These are phyloP conservation scores for Peromyscus aztecus DNA, from an alignment of 2,797 vertebrate genomes.

Conservation along the genomic window DNA sequence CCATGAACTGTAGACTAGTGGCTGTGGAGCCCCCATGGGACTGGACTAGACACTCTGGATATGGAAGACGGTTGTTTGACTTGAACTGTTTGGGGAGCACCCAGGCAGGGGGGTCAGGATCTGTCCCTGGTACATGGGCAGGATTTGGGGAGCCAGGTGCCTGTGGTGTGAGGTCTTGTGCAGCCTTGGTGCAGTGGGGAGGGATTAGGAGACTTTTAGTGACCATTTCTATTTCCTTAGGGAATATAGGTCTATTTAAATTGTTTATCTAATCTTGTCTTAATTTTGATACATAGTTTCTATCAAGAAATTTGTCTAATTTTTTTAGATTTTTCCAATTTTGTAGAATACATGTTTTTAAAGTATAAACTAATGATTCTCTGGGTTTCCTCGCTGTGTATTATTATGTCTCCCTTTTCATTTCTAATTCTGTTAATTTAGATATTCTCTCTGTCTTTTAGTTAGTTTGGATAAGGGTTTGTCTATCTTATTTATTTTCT, in stretches of 20 bases:
- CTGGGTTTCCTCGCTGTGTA: background rate
- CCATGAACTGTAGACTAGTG: too few species aligned
- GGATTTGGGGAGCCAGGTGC: too few species aligned
- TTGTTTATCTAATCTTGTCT: background rate
- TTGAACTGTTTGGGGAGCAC: too few species aligned
- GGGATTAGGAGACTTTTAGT: background rate
- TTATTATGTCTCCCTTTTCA: background rate
- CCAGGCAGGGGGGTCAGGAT: too few species aligned
- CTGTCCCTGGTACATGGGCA: too few species aligned
- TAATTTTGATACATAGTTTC: background rate
- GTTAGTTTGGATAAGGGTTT: background rate
- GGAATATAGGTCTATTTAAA: background rate
- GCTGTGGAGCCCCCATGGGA: too few species aligned
- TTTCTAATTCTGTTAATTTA: background rate
- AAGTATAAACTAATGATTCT: background rate
- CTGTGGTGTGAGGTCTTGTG: too few species aligned
- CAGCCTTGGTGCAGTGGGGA: too few species aligned
- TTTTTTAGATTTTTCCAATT: background rate
- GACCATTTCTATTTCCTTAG: background rate
- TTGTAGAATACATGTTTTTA: background rate
- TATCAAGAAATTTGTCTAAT: background rate
- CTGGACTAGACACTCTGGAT: too few species aligned
- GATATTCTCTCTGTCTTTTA: too few species aligned
- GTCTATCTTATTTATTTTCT: background rate
- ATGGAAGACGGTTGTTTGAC: too few species aligned